Conservation (phyloP, 2,888 invertebrate species). For the Hybos culiciformis region DNA sequence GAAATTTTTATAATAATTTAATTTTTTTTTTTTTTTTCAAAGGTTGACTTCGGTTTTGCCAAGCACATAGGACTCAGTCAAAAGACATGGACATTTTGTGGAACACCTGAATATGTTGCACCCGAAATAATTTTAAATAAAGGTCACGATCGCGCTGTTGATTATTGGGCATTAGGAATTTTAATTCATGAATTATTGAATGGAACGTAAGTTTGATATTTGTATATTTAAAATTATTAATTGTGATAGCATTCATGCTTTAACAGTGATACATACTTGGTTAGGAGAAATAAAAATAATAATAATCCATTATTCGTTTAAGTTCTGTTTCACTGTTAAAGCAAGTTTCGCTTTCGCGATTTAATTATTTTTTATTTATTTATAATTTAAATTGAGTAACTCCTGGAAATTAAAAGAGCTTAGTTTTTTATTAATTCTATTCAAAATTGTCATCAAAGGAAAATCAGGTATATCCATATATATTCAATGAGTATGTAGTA, state of each 20-base stretch:
- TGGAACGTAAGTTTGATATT: slow-evolving; percentile 51
- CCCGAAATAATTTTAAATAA: slow-evolving; percentile 82
- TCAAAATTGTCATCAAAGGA: not conserved
- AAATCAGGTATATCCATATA: no score
- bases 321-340: no score
- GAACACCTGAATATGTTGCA: slow-evolving; percentile 86
- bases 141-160: slow-evolving; percentile 67
- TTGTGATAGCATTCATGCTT: not conserved
- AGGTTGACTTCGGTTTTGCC: slow-evolving; percentile 89
- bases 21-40: slow-evolving; percentile 12
- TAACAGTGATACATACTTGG: no score
- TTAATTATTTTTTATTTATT: no score
- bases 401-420: no score
- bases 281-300: no score
- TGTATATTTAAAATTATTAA: not conserved
- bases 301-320: no score
- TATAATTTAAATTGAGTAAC: no score
- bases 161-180: slow-evolving; percentile 89
- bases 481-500: no score
- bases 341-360: no score
- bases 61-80: slow-evolving; percentile 65
- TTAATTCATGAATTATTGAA: slow-evolving; percentile 76
- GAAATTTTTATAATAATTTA: not conserved
- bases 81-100: slow-evolving; percentile 93
- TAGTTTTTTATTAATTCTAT: not conserved